Percentiles rank a stretch among this genome's conserved stretches.
Evolutionary conservation across 2,888 invertebrate genomes (phyloP).

Genomic region (Diaphora mendica): DNA sequence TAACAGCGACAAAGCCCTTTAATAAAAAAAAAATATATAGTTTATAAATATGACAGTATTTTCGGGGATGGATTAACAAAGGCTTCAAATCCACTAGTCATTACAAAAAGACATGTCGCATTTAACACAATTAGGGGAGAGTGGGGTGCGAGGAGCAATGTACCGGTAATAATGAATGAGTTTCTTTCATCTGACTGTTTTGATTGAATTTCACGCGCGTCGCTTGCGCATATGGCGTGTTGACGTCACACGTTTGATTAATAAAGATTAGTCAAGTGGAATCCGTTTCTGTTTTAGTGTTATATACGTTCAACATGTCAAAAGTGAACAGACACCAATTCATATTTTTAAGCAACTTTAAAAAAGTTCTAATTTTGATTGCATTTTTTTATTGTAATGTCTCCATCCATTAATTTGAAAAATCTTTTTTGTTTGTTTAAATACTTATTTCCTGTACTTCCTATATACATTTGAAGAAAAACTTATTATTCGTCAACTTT

Average conservation of each 20-base stretch:
- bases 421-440: no score
- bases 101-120: slow-evolving; percentile 17
- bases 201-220: slow-evolving; percentile 50
- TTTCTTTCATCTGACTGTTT: slow-evolving; percentile 41
- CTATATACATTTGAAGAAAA: no score
- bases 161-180: slow-evolving; percentile 43
- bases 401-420: no score
- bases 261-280: slow-evolving; percentile 48
- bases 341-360: neutral
- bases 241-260: slow-evolving; percentile 37
- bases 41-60: neutral
- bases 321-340: neutral
- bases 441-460: no score
- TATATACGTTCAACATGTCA: neutral
- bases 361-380: neutral
- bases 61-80: neutral
- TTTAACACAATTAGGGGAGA: slow-evolving; percentile 23
- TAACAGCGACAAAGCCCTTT: no score
- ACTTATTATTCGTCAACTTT: no score
- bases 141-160: slow-evolving; percentile 31
- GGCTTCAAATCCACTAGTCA: slow-evolving; percentile 4
- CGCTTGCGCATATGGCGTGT: slow-evolving; percentile 50
- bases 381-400: neutral
- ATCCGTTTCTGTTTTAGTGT: slow-evolving; percentile 21
- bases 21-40: no score